Evolutionary conservation across 2,888 invertebrate genomes (phyloP), one percentile per base, ranked within the genome.

Genomic region (Auanema sp.): DNA sequence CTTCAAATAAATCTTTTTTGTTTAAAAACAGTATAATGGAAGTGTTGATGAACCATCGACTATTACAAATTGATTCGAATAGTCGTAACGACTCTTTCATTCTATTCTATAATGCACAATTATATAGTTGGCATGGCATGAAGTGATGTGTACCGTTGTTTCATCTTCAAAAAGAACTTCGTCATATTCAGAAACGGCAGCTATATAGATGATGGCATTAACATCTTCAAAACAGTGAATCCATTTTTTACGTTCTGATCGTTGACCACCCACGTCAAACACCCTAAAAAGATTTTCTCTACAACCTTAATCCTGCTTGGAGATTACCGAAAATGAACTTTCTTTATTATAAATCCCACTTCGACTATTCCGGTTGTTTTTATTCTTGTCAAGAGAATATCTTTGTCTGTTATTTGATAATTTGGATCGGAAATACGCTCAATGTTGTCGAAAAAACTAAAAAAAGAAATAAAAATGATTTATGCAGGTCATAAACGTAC

Each of bases 151-250:
- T 86, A 96, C 97, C 91, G 97, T 97, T 87, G 96, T 96, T 89
- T 97, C 96, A 80, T 97, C 97, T 89, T 98, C 97, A 88, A 97
- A 96, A 86, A 98, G 90, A 88, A 84, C 86, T 83, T 88, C 87
- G 79, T 88, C 87, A 78, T 87, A 88, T 84, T 88, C 88, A 89
- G 95, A 95, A 89, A 98, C 90, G 86, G 98, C 97, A 89, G 96
- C 97, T 90, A 98, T 91, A 90, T 98, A 98, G 89, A 98, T 98
- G 88, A 98, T 97, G 6, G 82, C 77, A 53, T 80, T 79, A 23
- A 81, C 80, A 55, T 79, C 78, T 58, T 75, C 75, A 49, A 77
- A 77, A 56, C 75, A 77, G 24, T 81, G 81, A 58, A 81, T 81
- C 81, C 81, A 81, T 53, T 79, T 79, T 57, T 80, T 80, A 33